Base-by-base conservation (phyloP, 2,113 vertebrate species). In the Oriolus oriolus region DNA sequence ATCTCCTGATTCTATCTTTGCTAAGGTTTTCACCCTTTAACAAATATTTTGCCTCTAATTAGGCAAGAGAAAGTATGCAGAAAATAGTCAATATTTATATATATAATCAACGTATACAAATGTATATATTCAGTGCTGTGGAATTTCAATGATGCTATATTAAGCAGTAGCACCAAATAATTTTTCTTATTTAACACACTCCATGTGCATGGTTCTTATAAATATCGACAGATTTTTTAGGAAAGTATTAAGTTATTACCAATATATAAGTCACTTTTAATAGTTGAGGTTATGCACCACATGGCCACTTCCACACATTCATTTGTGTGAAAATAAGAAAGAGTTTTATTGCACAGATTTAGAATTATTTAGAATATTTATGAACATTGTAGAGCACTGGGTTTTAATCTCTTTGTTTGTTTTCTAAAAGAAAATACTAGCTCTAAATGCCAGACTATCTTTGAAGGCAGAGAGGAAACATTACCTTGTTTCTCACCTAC, bases 311-410 rank as follows among this genome's bases (percentile, higher is more conserved):
- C 31, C 57, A n/a, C 10, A 61, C 33, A 77, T 52, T 60, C 0
- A 33, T 49, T 50, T 56, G 5, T 63, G n/a, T 14, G 3, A 82
- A 13, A 71, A 3, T 52, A 53, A 30, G 7, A 42, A 64, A 13
- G 10, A 66, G 2, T 44, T 88, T 49, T 76, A 35, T 73, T 81
- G 57, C n/a, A 73, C 4, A 49, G 10, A 37, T 44, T 76, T 57
- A 13, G 35, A 88, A 31, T 6, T 56, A 39, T 27, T 60, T 68
- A n/a, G 45, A 31, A 7, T 23, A 75, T 35, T 87, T 68, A n/a
- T 19, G 30, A 75, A 50, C 4, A 12, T 15, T 54, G 5, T 21
- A 39, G 21, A 56, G 26, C 37, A 28, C 1, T 4, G 31, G 0
- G 1, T 66, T 89, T 75, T 42, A 31, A 37, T 1, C 57, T 66